A percentile compares a stretch with the other conserved stretches of the same genome.
Conservation (phyloP, 1,140 invertebrate species). For the Diploscapter pachys region DNA sequence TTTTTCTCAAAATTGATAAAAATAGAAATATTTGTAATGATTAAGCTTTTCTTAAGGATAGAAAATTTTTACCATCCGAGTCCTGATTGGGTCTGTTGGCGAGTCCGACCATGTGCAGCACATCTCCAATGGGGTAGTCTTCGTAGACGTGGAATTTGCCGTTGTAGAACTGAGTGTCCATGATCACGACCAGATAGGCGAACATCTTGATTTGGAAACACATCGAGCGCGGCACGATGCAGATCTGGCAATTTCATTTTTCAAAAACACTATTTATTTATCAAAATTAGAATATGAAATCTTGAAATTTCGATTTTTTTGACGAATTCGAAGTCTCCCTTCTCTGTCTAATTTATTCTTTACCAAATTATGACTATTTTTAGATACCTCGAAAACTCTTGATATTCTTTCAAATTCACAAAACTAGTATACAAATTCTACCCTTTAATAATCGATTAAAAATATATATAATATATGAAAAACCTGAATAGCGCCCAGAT, state of each 20-base stretch:
- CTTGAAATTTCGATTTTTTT: too few relatives aligned
- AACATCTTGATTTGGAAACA: constrained; percentile 85
- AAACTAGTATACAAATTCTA: too few relatives aligned
- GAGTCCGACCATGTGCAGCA: constrained; percentile 90
- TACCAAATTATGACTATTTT: too few relatives aligned
- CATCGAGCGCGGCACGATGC: constrained; percentile 81
- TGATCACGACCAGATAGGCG: constrained; percentile 87
- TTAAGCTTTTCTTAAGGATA: constrained; percentile 1
- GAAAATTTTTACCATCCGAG: constrained; percentile 70
- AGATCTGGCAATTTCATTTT: constrained; percentile 62
- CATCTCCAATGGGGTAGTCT: constrained; percentile 94
- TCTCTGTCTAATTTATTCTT: too few relatives aligned
- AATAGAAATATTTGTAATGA: background rate
- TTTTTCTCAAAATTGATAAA: background rate
- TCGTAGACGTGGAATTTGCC: constrained; percentile 84
- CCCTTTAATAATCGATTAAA: background rate
- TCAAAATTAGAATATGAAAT: too few relatives aligned
- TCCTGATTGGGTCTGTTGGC: constrained; percentile 77
- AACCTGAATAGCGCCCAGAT: constrained; percentile 82
- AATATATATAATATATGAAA: background rate
- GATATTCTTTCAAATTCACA: too few relatives aligned
- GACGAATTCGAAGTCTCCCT: too few relatives aligned
- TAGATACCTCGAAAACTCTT: too few relatives aligned
- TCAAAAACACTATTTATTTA: too few relatives aligned
- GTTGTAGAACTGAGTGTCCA: constrained; percentile 96